These are phyloP conservation scores for Trachelus iudaicus DNA, from an alignment of 2,888 invertebrate species.

Conservation along the genomic window DNA sequence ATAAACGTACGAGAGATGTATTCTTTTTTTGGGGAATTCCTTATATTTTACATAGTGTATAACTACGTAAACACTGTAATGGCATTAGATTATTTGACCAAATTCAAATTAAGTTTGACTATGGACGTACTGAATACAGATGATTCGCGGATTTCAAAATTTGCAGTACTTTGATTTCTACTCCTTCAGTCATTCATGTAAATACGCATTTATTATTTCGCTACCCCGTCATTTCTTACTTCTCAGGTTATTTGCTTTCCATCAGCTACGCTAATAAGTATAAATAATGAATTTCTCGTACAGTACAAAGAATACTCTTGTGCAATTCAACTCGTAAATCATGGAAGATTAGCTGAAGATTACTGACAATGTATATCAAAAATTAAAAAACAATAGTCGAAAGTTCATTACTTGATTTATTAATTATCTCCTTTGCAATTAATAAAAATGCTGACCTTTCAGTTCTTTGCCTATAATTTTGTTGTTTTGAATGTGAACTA, in stretches of 20 bases:
- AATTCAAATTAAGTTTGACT: not conserved
- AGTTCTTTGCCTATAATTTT: no score
- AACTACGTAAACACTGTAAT: not conserved
- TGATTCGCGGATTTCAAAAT: not conserved
- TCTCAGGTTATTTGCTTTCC: not conserved
- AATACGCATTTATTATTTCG: not conserved
- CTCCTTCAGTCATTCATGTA: not conserved
- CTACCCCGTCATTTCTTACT: not conserved
- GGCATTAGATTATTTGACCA: not conserved
- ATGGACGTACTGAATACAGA: not conserved
- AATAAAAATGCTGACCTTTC: not conserved
- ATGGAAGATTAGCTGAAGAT: not conserved
- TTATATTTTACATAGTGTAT: not conserved
- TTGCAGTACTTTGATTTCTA: not conserved
- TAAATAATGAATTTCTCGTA: not conserved
- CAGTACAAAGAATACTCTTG: not conserved
- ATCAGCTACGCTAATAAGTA: not conserved
- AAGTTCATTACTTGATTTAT: not conserved
- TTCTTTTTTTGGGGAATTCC: not conserved
- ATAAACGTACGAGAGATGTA: not conserved
- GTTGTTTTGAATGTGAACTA: not conserved
- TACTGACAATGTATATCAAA: not conserved
- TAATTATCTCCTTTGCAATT: not conserved
- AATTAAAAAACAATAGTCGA: not conserved
- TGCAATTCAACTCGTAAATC: not conserved